Conservation (phyloP, 1,140 invertebrate species). For the Pogonognathellus flavescens region DNA sequence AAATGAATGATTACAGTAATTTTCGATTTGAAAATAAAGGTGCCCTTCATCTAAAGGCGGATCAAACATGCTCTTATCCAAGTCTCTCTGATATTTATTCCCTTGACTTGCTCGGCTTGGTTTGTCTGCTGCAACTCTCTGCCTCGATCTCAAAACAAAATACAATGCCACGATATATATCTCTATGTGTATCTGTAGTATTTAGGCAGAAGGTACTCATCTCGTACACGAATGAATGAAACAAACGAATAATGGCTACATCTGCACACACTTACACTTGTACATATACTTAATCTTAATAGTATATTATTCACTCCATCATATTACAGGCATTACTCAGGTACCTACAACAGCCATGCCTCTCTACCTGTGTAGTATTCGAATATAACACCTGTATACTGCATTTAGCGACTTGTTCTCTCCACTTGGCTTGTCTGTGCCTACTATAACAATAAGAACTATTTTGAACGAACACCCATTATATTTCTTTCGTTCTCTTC, state of each 20-base stretch:
- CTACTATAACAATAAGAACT: constrained; percentile 1
- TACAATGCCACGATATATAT: background rate
- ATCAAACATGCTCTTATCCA: constrained; percentile 63
- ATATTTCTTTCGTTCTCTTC: background rate
- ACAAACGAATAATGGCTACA: background rate
- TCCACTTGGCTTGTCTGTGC: background rate
- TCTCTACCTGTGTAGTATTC: background rate
- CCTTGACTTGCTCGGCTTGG: background rate
- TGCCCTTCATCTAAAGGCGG: constrained; percentile 67
- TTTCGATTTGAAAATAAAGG: constrained; percentile 67
- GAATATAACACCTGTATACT: constrained; percentile 1
- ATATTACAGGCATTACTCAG: background rate
- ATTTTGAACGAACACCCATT: constrained; percentile 21
- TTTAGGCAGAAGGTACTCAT: background rate
- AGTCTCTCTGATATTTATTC: constrained; percentile 57
- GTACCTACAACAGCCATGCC: too few species aligned
- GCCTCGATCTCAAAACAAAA: constrained; percentile 18
- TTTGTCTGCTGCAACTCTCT: constrained; percentile 18
- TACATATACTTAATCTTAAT: background rate
- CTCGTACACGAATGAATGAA: constrained; percentile 3
- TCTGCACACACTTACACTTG: background rate
- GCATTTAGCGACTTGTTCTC: background rate
- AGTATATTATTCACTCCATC: background rate
- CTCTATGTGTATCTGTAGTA: too few species aligned
- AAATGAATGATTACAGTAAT: constrained; percentile 68